Evolutionary conservation across 2,888 invertebrate genomes (phyloP), one percentile per base, ranked within the genome.

Genomic region (Ectemnius lituratus): DNA sequence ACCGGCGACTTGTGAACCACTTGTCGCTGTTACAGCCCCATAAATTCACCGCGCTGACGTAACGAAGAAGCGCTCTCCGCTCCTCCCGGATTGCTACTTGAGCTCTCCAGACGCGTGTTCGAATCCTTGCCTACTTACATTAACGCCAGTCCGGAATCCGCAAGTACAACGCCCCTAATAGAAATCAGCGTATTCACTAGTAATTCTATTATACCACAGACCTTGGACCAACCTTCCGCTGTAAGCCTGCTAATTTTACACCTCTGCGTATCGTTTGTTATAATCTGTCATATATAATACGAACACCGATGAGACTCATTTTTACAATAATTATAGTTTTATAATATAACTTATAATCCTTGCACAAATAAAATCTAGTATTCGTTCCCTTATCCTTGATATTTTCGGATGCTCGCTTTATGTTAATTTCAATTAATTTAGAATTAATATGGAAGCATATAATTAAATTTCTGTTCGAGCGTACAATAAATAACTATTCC

Each of bases 11-110:
- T 92, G 92, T 91, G 92, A 93, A 93, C 92, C 93, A 92, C 92
- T 93, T 93, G 93, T 92, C 92, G 92, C 93, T 92, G 93, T 92
- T 93, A 93, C 92, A 91, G 92, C 91, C 91, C 92, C 90, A 93
- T 93, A 93, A 93, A 93, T 93, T 93, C 92, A 87, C 84, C 85
- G 87, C 86, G 79, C 85, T 77, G 78, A 52, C 52, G 52, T 78
- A 80, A 78, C 83, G 74, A 83, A 73, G 81, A 79, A 73, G 61
- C 75, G 70, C 74, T 74, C 78, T 68, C 70, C 45, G 67, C 66
- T 70, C 69, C 78, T 75, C 83, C 72, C 73, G 67, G 73, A 62
- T 78, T 66, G 62, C 69, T 73, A 64, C 81, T 71, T 70, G 57
- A 72, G 81, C 78, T 80, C 84, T 82, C 81, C 82, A 80, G 81